A percentile compares a stretch with the other conserved stretches of the same genome.
Conservation (phyloP, 35 echinoderm and acorn worm genomes). For the Anneissia japonica region DNA sequence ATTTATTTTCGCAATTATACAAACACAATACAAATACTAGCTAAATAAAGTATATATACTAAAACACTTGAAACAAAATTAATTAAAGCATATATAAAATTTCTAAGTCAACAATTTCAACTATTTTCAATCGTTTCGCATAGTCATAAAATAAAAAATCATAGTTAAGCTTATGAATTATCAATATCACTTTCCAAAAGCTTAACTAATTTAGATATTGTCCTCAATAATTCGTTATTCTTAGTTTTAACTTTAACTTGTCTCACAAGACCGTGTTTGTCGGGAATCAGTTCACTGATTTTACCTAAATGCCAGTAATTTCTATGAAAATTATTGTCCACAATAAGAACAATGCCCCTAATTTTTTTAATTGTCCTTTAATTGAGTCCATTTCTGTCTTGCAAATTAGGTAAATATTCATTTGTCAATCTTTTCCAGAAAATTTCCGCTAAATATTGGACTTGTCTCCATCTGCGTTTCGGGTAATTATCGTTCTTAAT, state of each 20-base stretch:
- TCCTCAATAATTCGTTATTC: background rate
- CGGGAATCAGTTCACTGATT: slow-evolving; percentile 33
- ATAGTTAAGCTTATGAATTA: no score
- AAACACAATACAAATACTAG: no score
- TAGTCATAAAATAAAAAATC: no score
- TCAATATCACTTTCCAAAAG: background rate
- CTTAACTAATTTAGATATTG: background rate
- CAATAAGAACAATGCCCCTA: slow-evolving; percentile 43
- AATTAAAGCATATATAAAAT: no score
- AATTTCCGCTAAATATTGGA: no score
- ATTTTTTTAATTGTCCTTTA: slow-evolving; percentile 13
- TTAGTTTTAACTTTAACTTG: background rate
- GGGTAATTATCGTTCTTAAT: background rate
- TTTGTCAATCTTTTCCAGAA: slow-evolving; percentile 55
- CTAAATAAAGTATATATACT: no score
- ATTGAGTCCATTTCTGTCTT: slow-evolving; percentile 44
- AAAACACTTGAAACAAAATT: no score
- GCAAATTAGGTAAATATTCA: slow-evolving; percentile 57
- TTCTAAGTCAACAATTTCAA: no score
- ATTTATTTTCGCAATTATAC: no score
- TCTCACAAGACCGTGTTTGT: slow-evolving; percentile 35
- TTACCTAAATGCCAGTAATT: slow-evolving; percentile 44
- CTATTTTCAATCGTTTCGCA: no score
- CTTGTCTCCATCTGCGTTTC: slow-evolving; percentile 22
- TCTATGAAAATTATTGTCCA: slow-evolving; percentile 26